Base-by-base conservation (phyloP, 2,888 invertebrate species). In the Desoria tigrina region DNA sequence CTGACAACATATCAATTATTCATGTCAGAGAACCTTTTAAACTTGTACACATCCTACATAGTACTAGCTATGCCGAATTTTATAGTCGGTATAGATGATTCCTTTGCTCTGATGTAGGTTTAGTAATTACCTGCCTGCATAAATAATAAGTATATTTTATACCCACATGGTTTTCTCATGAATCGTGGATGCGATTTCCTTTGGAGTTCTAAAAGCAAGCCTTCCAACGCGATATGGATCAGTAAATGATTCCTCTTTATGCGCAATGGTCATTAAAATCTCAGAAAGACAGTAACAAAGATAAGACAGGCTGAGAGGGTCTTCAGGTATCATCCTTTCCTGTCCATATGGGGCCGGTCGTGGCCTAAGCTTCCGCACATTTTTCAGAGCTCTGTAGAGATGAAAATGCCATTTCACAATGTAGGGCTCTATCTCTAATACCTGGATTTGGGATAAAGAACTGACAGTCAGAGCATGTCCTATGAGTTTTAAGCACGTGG, bases 361-460 rank as follows among this genome's bases (percentile, higher is more conserved):
- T 7, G 55, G 67, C 7, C 49, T 42, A 21, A 63, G 26, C 28
- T 67, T 67, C 37, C 63, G 45, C 45, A 18, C 24, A 23, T 60
- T 60, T 14, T 63, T 55, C 9, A 67, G 42, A 6, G 63, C 67
- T 27, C 53, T 39, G 53, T 67, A 67, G 7, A 67, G 42, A 51
- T 67, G 63, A 67, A 63, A 67, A 27, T 67, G 67, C 67, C 67
- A 67, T 56, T 55, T 59, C 16, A 60, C 49, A 11, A 50, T 18
- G 28, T 59, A 63, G 27, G 67, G 63, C 26, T 67, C 67, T 50
- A 67, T 56, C 27, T 60, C 55, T 16, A 63, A 45, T 32, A 63
- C 60, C 63, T 63, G 55, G 11, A 7, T 7, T 4, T 32, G 32
- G 32, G 32, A 11, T 7, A 32, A 32, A 32, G 32, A 32, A 32